phyloP scores from a whole-genome alignment of 2,888 invertebrate genomes.

The Tineola bisselliella region DNA sequence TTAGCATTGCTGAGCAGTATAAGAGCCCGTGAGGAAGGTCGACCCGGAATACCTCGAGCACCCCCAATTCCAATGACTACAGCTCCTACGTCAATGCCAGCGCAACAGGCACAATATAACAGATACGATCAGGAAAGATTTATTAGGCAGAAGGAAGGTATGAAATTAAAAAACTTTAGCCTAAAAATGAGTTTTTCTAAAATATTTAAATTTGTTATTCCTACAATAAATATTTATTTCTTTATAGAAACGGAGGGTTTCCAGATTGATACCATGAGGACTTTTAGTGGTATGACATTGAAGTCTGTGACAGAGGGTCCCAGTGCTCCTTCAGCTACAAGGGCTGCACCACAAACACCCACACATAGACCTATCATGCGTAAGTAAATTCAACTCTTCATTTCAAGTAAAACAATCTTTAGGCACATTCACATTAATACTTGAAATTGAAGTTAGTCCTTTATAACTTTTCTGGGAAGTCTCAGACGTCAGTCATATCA shows the following conservation, averaged over 20 bases:
- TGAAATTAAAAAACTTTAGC: too few species aligned
- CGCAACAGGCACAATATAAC: constrained; percentile 88
- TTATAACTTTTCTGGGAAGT: too few species aligned
- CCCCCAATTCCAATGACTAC: constrained; percentile 69
- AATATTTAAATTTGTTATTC: too few species aligned
- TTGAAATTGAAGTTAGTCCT: too few species aligned
- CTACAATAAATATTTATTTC: neutral
- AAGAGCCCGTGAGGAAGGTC: constrained; percentile 92
- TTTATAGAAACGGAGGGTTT: constrained; percentile 93
- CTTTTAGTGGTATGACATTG: constrained; percentile 97
- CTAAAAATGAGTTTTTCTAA: too few species aligned
- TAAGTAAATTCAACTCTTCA: constrained; percentile 26
- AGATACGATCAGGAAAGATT: constrained; percentile 99
- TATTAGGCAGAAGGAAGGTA: constrained; percentile 88
- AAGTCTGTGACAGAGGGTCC: constrained; percentile 98
- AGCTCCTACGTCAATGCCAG: constrained; percentile 73
- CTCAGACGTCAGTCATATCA: too few species aligned
- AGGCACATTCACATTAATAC: too few species aligned
- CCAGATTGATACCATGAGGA: constrained; percentile 98
- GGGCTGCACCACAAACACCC: constrained; percentile 48
- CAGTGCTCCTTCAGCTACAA: constrained; percentile 67
- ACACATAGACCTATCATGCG: constrained; percentile 51
- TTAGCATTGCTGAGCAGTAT: constrained; percentile 91
- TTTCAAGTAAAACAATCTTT: neutral
- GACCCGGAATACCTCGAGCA: constrained; percentile 58